These are phyloP conservation scores for Acyrthosiphon pisum DNA, from an alignment of 1,140 invertebrate genomes.

Conservation along the genomic window DNA sequence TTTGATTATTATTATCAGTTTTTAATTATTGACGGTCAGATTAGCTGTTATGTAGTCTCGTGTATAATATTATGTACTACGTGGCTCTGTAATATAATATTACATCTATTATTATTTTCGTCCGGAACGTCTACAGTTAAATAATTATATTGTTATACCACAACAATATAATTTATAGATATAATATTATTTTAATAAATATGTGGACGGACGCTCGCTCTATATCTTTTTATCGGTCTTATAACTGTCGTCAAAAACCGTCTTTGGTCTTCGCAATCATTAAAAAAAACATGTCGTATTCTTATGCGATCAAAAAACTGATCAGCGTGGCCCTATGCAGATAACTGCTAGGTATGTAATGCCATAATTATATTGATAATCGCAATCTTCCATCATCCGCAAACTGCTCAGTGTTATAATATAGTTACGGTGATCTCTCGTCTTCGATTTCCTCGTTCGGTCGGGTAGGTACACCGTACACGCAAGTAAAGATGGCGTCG, in stretches of 20 bases:
- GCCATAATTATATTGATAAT: neutral
- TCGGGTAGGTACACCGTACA: neutral
- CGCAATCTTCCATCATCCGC: neutral
- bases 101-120: neutral
- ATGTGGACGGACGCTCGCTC: neutral
- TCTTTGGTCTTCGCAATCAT: neutral
- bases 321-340: neutral
- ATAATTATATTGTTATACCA: neutral
- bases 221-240: neutral
- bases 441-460: neutral
- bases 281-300: neutral
- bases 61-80: neutral
- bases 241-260: neutral
- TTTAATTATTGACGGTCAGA: slow-evolving; percentile 5
- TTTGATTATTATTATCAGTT: slow-evolving; percentile 7
- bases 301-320: neutral
- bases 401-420: neutral
- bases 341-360: neutral
- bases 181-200: neutral
- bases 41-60: neutral
- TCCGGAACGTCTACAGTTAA: neutral
- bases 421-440: neutral
- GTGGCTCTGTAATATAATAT: neutral
- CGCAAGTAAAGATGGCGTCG: neutral
- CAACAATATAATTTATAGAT: neutral